These are phyloP conservation scores for Albula glossodonta DNA, from an alignment of 2,113 vertebrate species.

Conservation along the genomic window DNA sequence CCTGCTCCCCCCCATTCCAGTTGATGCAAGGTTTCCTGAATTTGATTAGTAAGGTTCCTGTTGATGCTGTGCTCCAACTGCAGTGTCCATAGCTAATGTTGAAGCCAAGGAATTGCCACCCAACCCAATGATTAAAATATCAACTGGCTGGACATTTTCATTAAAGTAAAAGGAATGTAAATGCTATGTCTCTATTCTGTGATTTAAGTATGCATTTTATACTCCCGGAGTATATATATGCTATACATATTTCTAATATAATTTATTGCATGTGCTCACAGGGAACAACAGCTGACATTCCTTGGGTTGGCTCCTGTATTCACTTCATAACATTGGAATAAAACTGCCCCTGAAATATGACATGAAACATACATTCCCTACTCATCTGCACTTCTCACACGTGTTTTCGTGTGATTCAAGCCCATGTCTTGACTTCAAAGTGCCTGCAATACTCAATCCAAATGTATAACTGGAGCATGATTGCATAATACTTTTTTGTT, in stretches of 20 bases:
- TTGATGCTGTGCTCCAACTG: not conserved
- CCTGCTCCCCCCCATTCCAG: not conserved
- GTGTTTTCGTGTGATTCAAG: not conserved
- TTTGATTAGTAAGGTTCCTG: not conserved
- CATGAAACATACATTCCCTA: not conserved
- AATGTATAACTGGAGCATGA: too few species aligned
- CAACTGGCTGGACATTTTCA: not conserved
- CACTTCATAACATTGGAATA: not conserved
- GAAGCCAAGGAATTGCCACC: not conserved
- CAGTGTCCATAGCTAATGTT: not conserved
- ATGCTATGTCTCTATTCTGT: not conserved
- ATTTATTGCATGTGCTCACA: not conserved
- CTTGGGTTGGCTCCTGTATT: not conserved
- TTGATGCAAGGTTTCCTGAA: not conserved
- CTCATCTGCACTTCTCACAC: not conserved
- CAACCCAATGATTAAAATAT: not conserved
- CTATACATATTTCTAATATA: not conserved
- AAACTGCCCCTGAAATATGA: not conserved
- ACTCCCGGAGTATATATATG: not conserved
- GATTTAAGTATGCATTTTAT: not conserved
- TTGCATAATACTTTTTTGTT: too few species aligned
- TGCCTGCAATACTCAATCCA: too few species aligned
- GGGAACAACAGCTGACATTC: not conserved
- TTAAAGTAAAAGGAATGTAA: not conserved
- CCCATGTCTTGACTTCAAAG: not conserved